phyloP scores from a whole-genome alignment of 2,797 vertebrate genomes.

The Characodon lateralis region DNA sequence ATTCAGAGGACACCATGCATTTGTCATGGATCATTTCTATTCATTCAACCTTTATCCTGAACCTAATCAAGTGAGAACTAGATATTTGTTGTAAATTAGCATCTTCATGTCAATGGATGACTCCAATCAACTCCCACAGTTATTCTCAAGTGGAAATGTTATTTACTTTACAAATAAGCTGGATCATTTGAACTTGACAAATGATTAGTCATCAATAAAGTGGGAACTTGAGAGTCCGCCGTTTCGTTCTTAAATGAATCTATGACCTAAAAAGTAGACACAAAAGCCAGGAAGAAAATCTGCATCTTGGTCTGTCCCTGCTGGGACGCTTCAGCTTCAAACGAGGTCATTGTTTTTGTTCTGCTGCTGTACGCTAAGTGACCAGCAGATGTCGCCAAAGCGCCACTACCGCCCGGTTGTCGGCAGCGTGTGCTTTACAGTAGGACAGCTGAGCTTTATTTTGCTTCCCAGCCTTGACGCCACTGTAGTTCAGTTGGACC shows the following conservation, averaged over 20 bases:
- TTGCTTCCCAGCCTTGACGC: conserved; percentile 61
- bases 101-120: neutral
- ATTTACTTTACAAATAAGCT: neutral
- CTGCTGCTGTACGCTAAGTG: neutral
- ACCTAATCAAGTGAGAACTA: neutral
- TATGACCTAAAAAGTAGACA: neutral
- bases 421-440: conserved; percentile 48
- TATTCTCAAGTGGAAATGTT: neutral
- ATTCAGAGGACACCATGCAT: neutral
- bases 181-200: neutral
- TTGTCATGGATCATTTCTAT: neutral
- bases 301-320: neutral
- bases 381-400: conserved; percentile 71
- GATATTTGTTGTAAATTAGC: neutral
- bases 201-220: neutral
- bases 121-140: too few species aligned
- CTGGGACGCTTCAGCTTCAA: neutral
- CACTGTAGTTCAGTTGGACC: conserved; percentile 69
- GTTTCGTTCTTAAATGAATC: neutral
- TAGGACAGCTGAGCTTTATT: conserved; percentile 57
- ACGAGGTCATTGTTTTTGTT: neutral
- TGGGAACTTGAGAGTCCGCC: neutral
- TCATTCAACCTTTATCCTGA: neutral
- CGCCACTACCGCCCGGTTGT: conserved; percentile 10
- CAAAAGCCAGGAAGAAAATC: neutral